Base-by-base conservation (phyloP, 2,113 vertebrate genomes). In the Corythaixoides concolor region DNA sequence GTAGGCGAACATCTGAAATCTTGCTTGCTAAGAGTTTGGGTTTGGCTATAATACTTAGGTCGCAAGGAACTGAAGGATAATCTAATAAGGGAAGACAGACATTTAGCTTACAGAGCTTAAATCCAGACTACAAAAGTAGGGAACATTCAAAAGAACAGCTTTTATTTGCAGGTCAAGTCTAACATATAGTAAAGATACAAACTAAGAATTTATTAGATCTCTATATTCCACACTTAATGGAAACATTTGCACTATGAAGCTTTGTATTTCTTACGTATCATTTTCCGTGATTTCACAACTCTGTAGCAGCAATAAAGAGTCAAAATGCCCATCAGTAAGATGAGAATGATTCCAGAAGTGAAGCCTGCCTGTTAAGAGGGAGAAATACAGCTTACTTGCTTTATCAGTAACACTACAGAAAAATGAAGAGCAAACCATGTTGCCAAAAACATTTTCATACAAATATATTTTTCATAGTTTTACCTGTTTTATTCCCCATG, bases 401-500 rank as follows among this genome's bases (percentile, higher is more conserved):
- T 20, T 59, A 72, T 35, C 27, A 80, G 12, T 23, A 49, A 45
- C 32, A 33, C 6, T 35, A 63, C 4, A 33, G n/a, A 77, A 77
- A 91, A 92, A 55, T 32, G 6, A 94, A 88, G 21, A 93, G 33
- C 28, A 81, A 69, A 30, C 8, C 13, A 30, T 6, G 16, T 7
- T 93, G 32, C 7, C 50, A 90, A 58, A 93, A 92, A 1, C 11
- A 60, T 78, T 88, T 75, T 63, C 52, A 81, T 58, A 80, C 1
- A 5, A 12, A 64, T 14, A 63, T 1, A 47, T 87, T 88, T 94
- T 50, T 45, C 35, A 70, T 41, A 69, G n/a, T 80, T 83, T 97
- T 97, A 99, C 99, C 99, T 99, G 99, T 95, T 99, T 99, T 94
- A 99, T 99, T 77, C 99, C 99, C 99, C 99, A 99, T 11, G 99